These are phyloP conservation scores for Gambusia yucatana DNA, from an alignment of 2,797 vertebrate genomes.

Conservation along the genomic window DNA sequence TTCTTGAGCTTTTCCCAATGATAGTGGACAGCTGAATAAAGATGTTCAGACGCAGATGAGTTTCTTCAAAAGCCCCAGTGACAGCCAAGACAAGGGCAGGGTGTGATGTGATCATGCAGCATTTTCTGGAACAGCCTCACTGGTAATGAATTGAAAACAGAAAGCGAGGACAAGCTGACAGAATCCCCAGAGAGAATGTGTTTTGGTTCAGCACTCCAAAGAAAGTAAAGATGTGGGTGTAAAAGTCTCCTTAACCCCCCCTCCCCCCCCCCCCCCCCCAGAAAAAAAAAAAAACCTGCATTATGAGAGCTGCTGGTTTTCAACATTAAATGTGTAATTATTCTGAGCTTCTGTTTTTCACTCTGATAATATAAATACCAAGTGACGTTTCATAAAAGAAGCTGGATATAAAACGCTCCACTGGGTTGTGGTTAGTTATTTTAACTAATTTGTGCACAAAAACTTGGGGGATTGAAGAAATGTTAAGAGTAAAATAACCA, in stretches of 20 bases:
- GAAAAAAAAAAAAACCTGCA: background rate
- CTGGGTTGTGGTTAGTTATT: background rate
- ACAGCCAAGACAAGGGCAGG: slow-evolving; percentile 20
- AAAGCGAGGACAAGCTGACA: slow-evolving; percentile 30
- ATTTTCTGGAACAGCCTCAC: slow-evolving; percentile 54
- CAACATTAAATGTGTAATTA: slow-evolving; percentile 3
- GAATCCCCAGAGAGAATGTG: slow-evolving; percentile 26
- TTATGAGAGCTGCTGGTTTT: background rate
- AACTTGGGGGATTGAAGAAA: background rate
- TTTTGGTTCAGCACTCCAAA: slow-evolving; percentile 14
- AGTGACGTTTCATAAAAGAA: background rate
- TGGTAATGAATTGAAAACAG: slow-evolving; percentile 42
- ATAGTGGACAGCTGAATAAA: slow-evolving; percentile 54
- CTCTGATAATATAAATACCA: slow-evolving; percentile 1
- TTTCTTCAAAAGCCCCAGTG: slow-evolving; percentile 40
- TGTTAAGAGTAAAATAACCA: background rate
- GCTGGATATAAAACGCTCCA: background rate
- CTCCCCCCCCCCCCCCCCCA: too few species aligned
- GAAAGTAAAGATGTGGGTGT: slow-evolving; percentile 46
- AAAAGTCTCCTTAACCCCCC: slow-evolving; percentile 34
- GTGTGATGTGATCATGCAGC: slow-evolving; percentile 44
- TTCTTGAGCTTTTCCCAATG: slow-evolving; percentile 27
- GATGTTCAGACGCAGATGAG: slow-evolving; percentile 37
- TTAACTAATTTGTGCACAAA: background rate
- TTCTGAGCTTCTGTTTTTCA: background rate